These are phyloP conservation scores for Microplitis deprimator DNA, from an alignment of 2,888 invertebrate species.

Conservation along the genomic window DNA sequence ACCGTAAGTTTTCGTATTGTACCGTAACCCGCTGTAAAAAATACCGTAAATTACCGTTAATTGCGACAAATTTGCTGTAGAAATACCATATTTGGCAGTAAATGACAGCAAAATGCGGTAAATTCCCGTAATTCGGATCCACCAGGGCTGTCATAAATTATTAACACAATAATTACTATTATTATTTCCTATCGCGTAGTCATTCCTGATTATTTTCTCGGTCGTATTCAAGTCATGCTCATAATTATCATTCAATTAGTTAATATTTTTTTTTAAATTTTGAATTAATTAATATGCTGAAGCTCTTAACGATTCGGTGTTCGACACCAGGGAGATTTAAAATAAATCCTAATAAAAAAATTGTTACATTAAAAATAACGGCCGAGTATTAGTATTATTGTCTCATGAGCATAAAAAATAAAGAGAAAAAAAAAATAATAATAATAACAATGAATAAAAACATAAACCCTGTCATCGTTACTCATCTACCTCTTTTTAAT, in stretches of 20 bases:
- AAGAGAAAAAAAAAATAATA: constrained; percentile 27
- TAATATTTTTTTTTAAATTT: background rate
- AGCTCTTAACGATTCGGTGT: constrained; percentile 39
- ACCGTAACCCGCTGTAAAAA: too few relatives aligned
- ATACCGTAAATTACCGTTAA: too few relatives aligned
- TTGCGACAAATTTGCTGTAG: too few relatives aligned
- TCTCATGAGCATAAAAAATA: constrained; percentile 42
- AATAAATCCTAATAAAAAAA: constrained; percentile 29
- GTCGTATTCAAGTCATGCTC: constrained; percentile 15
- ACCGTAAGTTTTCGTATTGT: too few relatives aligned
- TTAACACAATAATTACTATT: too few relatives aligned
- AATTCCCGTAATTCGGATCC: too few relatives aligned
- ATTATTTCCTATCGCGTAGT: too few relatives aligned
- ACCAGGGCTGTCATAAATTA: too few relatives aligned
- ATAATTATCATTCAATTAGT: constrained; percentile 7
- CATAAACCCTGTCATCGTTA: constrained; percentile 36
- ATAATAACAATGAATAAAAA: constrained; percentile 27
- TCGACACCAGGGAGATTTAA: constrained; percentile 28
- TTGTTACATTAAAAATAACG: constrained; percentile 44
- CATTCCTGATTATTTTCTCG: background rate
- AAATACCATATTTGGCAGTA: too few relatives aligned
- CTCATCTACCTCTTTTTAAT: constrained; percentile 45
- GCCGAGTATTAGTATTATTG: constrained; percentile 50
- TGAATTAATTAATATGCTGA: constrained; percentile 23
- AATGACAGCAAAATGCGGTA: too few relatives aligned